Percentiles rank a stretch among this genome's conserved stretches.
phyloP scores from a whole-genome alignment of 2,888 invertebrate genomes.

The Lampropteryx suffumata region DNA sequence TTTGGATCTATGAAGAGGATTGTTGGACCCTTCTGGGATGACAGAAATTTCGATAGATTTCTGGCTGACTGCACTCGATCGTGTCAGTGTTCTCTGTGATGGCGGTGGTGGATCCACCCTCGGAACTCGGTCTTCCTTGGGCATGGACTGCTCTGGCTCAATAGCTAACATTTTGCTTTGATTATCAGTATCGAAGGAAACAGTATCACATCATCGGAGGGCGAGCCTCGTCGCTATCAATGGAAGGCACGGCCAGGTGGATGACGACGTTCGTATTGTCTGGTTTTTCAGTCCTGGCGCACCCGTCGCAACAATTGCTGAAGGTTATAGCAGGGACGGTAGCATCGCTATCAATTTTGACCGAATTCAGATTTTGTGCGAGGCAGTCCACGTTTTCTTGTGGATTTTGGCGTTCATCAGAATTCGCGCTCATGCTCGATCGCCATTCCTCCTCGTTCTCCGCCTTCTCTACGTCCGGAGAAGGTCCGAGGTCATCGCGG shows the following conservation, averaged over 20 bases:
- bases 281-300: conserved; percentile 52
- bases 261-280: conserved; percentile 65
- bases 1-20: conserved; percentile 75
- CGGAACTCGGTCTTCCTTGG: conserved; percentile 62
- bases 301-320: conserved; percentile 74
- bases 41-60: conserved; percentile 84
- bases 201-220: conserved; percentile 72
- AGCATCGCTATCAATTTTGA: conserved; percentile 66
- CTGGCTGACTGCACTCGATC: conserved; percentile 84
- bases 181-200: conserved; percentile 26
- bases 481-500: conserved; percentile 55
- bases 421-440: conserved; percentile 71
- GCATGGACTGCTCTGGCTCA: conserved; percentile 69
- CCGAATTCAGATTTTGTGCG: conserved; percentile 60
- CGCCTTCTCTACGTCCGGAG: conserved; percentile 57
- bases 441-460: conserved; percentile 74
- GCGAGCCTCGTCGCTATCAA: conserved; percentile 72
- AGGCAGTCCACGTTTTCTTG: conserved; percentile 56
- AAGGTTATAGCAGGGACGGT: conserved; percentile 76
- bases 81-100: conserved; percentile 79
- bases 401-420: conserved; percentile 56
- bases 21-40: conserved; percentile 70
- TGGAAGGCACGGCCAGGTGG: conserved; percentile 72
- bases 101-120: conserved; percentile 57
- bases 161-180: conserved; percentile 69